Base-by-base conservation (phyloP, 2,888 invertebrate species). In the Dorcus hopei region DNA sequence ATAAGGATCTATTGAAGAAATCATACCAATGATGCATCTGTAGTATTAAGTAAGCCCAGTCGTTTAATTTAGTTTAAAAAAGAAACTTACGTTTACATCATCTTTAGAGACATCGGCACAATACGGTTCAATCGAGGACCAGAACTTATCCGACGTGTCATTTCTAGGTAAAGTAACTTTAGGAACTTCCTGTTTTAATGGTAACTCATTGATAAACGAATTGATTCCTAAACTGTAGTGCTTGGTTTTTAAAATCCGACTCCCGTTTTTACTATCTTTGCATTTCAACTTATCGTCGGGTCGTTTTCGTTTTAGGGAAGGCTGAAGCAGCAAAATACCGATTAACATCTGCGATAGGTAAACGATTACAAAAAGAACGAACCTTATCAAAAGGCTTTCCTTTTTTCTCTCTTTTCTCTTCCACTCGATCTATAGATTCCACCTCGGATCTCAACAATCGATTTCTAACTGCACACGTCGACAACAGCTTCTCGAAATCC, bases 111-210 rank as follows among this genome's bases (percentile, higher is more conserved):
- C 87, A 56, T 94, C 93, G 61, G 91, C 87, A 77, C 95, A 96
- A 74, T 93, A 97, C 0, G 95, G 93, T 76, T 97, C 96, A 1
- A 97, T 90, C 2, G 93, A 93, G 40, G 91, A 86, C 97, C 97
- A 97, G 80, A 97, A 97, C 76, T 94, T 92, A 72, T 95, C 94
- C 8, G 95, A 93, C 56, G 91, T 91, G 78, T 97, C 96, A 77
- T 96, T 95, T 79, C 93, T 93, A 14, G 91, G 90, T 57, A 91
- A 76, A 26, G 87, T 78, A 54, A 89, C 79, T 72, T 90, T 89
- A 2, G 86, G 85, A 49, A 86, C 78, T 68, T 89, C 89, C 49
- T 87, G 80, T 70, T 87, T 85, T 5, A 69, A 53, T 47, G 69
- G 66, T 16, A 68, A 54, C 51, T 76, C 74, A 23, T 67, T 70